These are phyloP conservation scores for Parotia lawesii DNA, from an alignment of 2,113 vertebrate species.

Conservation along the genomic window DNA sequence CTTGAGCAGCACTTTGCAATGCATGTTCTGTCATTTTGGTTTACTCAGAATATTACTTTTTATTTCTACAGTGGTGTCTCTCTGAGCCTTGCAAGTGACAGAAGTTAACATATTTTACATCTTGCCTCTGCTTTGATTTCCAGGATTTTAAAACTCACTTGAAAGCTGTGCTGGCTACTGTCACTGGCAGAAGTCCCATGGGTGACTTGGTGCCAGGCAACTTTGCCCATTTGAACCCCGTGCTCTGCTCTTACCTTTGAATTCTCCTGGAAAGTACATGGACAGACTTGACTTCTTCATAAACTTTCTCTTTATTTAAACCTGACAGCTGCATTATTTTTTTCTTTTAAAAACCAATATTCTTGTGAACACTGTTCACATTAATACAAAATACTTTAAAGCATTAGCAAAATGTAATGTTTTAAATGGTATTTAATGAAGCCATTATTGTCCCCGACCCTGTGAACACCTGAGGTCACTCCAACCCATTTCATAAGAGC, in stretches of 20 bases:
- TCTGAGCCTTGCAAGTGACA: neutral
- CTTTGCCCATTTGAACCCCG: neutral
- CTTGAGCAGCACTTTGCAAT: slow-evolving; percentile 14
- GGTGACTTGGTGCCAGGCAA: neutral
- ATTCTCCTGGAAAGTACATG: neutral
- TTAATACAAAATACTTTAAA: neutral
- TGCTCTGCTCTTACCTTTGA: neutral
- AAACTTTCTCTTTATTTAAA: neutral
- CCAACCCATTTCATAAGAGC: neutral
- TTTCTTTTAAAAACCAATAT: neutral
- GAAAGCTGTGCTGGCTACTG: neutral
- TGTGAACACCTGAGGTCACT: neutral
- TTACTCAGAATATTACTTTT: slow-evolving; percentile 40
- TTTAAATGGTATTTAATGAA: neutral
- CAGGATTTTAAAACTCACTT: neutral
- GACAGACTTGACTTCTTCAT: neutral
- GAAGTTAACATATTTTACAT: slow-evolving; percentile 22
- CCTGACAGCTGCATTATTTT: neutral
- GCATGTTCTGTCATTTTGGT: slow-evolving; percentile 21
- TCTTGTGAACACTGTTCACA: neutral
- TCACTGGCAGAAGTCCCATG: neutral
- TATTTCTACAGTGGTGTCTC: neutral
- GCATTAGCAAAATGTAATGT: neutral
- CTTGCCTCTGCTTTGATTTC: slow-evolving; percentile 4
- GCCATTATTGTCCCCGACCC: neutral